A percentile compares a stretch with the other conserved stretches of the same genome.
Conservation (phyloP, 2,113 vertebrate species). For the Columba livia region DNA sequence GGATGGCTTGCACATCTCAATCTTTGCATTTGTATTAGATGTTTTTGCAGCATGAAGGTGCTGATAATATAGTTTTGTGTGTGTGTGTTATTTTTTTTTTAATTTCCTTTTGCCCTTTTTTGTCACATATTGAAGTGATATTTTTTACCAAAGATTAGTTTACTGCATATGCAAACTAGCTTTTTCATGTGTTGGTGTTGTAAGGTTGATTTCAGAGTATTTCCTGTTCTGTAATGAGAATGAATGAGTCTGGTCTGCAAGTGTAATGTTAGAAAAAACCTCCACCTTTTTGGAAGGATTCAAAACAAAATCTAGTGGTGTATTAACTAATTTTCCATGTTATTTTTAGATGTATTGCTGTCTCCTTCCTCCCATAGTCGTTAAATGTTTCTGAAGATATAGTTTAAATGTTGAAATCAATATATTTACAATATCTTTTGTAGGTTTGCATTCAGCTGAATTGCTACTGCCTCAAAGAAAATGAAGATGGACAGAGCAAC, state of each 20-base stretch:
- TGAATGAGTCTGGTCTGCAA: not conserved
- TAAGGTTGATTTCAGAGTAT: not conserved
- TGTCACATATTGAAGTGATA: fast-evolving
- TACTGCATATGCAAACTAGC: not conserved
- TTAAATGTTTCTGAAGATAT: not conserved
- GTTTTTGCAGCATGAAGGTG: not conserved
- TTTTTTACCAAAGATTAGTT: not conserved
- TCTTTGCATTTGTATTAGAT: not conserved
- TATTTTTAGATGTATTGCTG: not conserved
- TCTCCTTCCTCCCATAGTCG: not conserved
- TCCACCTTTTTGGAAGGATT: not conserved
- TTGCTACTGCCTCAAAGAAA: constrained; percentile 15
- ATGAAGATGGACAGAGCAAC: constrained; percentile 59
- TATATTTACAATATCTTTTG: not conserved
- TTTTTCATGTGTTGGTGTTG: not conserved
- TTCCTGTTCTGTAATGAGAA: not conserved
- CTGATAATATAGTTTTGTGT: not conserved
- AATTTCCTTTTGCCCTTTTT: not conserved
- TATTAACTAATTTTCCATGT: not conserved
- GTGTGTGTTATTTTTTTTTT: not conserved
- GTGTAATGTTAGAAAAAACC: not conserved
- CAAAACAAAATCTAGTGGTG: not conserved
- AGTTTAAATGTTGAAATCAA: not conserved
- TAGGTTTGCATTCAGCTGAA: constrained; percentile 36
- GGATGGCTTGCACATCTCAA: fast-evolving